These are phyloP conservation scores for Colistium nudipinnis DNA, from an alignment of 2,113 vertebrate species.

Conservation along the genomic window DNA sequence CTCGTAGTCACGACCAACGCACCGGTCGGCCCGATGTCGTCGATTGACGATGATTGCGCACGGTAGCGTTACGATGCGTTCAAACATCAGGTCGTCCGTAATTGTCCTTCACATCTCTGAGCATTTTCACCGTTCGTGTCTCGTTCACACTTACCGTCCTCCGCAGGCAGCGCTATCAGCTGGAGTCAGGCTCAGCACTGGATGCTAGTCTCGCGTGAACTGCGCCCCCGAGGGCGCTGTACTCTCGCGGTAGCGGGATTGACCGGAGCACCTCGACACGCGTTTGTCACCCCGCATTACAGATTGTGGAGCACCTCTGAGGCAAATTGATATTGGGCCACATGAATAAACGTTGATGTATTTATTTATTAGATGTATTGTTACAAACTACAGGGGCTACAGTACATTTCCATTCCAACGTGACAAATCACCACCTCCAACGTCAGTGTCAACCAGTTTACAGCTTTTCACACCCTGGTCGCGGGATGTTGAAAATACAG, in stretches of 20 bases:
- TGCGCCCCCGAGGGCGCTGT: rapidly evolving
- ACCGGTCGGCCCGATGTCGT: constrained; percentile 57
- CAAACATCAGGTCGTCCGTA: neutral
- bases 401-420: too few relatives aligned
- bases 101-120: neutral
- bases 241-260: constrained; percentile 70
- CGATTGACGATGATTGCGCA: constrained; percentile 22
- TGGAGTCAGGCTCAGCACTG: constrained; percentile 71
- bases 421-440: too few relatives aligned
- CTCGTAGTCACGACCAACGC: constrained; percentile 72
- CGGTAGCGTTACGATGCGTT: neutral
- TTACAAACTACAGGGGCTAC: too few relatives aligned
- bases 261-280: neutral
- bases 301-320: too few relatives aligned
- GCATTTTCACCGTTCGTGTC: constrained; percentile 55
- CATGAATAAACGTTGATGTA: too few relatives aligned
- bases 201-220: constrained; percentile 66
- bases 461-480: too few relatives aligned
- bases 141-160: constrained; percentile 78
- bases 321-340: too few relatives aligned
- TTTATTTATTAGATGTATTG: too few relatives aligned
- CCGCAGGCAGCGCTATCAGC: constrained; percentile 65
- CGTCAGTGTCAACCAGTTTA: too few relatives aligned
- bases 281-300: too few relatives aligned
- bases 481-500: too few relatives aligned